Evolutionary conservation across 2,888 invertebrate species (phyloP), one percentile per base, ranked within the genome.

Genomic region (Apeira syringaria): DNA sequence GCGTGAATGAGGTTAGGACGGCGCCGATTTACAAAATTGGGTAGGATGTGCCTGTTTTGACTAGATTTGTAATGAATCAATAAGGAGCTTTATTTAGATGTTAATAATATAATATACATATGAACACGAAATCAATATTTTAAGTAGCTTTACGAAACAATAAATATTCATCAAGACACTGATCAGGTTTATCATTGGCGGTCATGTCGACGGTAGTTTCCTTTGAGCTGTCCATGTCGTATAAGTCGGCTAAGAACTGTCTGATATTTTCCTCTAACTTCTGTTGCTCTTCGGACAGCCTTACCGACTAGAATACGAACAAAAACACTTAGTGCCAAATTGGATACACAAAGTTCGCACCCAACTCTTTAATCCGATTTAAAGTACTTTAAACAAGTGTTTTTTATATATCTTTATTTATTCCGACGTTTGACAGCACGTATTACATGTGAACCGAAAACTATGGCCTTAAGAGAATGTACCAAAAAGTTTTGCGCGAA

Each of bases 251-350:
- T 18, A 35, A 18, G 12, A 18, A 18, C 10, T 18, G 26, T n/a
- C 17, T 13, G 26, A 35, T n/a, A 1, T 2, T 3, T 27, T 6
- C 9, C 1, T 27, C 35, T 27, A 20, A 20, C 20, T 20, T 20
- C 20, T 24, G 24, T 5, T 27, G n/a, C 8, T 35, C 26, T 27
- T 27, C 10, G 4, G 5, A 10, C 15, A 35, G n/a, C 8, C 2
- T 6, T 9, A 24, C 13, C 1, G 35, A 42, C 42, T 42, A 42
- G 20, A 42, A 42, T 8, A 18, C 34, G 11, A 20, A 31, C n/a
- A 17, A 34, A 26, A 32, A 27, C 12, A 12, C 1, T 3, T 24
- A 5, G n/a, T 0, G 25, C 4, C 2, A 4, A 8, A 8, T 18
- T 13, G 18, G 8, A 7, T 20, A 15, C 4, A 4, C 15, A 15